Percentiles rank a stretch among this genome's conserved stretches.
phyloP scores from a whole-genome alignment of 2,797 vertebrate species.

The Champsocephalus gunnari region DNA sequence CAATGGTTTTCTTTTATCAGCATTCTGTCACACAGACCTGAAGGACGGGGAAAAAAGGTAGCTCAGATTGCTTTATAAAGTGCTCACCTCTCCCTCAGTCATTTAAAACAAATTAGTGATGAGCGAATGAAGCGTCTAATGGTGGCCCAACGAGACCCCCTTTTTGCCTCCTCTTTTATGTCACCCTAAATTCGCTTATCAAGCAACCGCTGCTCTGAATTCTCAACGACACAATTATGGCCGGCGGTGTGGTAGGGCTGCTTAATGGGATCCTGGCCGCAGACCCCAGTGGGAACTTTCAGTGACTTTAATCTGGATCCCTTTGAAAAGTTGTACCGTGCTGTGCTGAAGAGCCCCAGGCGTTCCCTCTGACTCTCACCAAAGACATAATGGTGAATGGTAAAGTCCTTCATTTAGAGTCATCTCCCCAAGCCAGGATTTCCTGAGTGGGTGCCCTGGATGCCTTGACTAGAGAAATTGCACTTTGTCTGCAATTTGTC shows the following conservation, averaged over 20 bases:
- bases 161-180: conserved; percentile 77
- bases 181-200: conserved; percentile 86
- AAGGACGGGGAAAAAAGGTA: conserved; percentile 35
- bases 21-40: conserved; percentile 62
- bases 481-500: conserved; percentile 79
- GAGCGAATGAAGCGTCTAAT: conserved; percentile 79
- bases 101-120: conserved; percentile 84
- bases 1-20: conserved; percentile 74
- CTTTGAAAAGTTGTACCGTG: conserved; percentile 86
- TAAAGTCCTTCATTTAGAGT: conserved; percentile 88
- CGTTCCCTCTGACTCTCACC: conserved; percentile 83
- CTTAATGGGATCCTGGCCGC: conserved; percentile 87
- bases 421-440: conserved; percentile 85
- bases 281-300: conserved; percentile 87
- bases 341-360: conserved; percentile 80
- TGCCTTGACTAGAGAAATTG: conserved; percentile 75
- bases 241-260: conserved; percentile 84
- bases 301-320: conserved; percentile 87
- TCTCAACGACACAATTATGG: conserved; percentile 88
- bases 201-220: conserved; percentile 86
- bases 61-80: conserved; percentile 72
- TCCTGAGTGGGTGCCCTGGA: conserved; percentile 79
- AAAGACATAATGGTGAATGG: conserved; percentile 88
- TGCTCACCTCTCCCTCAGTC: conserved; percentile 80
- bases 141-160: conserved; percentile 73